A percentile compares a stretch with the other conserved stretches of the same genome.
Conservation (phyloP, 2,888 invertebrate genomes). For the Fragum fragum region DNA sequence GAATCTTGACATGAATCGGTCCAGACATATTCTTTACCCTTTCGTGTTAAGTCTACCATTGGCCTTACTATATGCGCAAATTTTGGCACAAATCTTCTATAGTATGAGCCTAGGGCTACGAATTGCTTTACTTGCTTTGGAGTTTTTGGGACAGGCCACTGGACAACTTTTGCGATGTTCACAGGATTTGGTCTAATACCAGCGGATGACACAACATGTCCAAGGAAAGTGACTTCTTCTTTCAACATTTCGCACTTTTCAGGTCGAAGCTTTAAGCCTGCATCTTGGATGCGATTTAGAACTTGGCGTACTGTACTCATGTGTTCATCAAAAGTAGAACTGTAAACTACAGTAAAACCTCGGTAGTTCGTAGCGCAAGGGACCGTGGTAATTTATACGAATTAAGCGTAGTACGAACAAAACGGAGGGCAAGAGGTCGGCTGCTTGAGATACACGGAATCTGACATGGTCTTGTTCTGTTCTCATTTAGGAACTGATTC, state of each 20-base stretch:
- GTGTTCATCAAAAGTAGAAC: slow-evolving; percentile 36
- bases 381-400: too few species aligned
- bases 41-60: slow-evolving; percentile 33
- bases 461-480: too few species aligned
- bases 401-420: too few species aligned
- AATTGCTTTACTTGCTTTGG: slow-evolving; percentile 53
- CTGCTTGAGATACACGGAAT: too few species aligned
- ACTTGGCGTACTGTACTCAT: slow-evolving; percentile 39
- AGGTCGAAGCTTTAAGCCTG: slow-evolving; percentile 38
- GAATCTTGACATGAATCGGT: background rate
- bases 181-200: slow-evolving; percentile 51
- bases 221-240: slow-evolving; percentile 28
- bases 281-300: slow-evolving; percentile 29
- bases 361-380: too few species aligned
- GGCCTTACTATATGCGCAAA: slow-evolving; percentile 25
- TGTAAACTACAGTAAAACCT: too few species aligned
- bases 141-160: slow-evolving; percentile 52
- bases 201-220: slow-evolving; percentile 36
- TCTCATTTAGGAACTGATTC: too few species aligned
- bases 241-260: slow-evolving; percentile 33
- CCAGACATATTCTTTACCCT: slow-evolving; percentile 26
- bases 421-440: too few species aligned
- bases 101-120: slow-evolving; percentile 53
- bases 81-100: slow-evolving; percentile 20
- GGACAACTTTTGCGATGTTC: slow-evolving; percentile 47